A percentile compares a stretch with the other conserved stretches of the same genome.
Evolutionary conservation across 2,888 invertebrate species (phyloP).

Genomic region (Glyphotaelius pellucidus): DNA sequence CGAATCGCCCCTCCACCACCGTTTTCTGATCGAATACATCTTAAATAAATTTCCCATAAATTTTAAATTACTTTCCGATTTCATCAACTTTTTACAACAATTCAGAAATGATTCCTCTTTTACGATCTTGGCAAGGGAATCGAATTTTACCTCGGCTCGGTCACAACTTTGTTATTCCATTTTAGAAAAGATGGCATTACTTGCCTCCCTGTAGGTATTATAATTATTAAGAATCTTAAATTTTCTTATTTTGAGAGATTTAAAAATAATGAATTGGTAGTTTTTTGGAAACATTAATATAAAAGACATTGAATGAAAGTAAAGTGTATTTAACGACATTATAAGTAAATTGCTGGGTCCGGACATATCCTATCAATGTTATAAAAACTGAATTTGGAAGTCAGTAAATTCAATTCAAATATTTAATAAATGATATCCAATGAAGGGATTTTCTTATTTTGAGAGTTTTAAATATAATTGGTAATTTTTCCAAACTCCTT

Average conservation of each 20-base stretch:
- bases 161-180: neutral
- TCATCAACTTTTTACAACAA: constrained; percentile 35
- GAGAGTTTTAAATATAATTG: neutral
- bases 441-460: neutral
- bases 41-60: constrained; percentile 28
- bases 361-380: too few relatives aligned
- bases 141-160: constrained; percentile 1
- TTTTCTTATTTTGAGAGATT: too few relatives aligned
- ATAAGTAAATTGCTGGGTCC: too few relatives aligned
- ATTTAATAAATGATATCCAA: neutral
- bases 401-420: neutral
- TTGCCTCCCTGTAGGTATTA: too few relatives aligned
- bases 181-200: neutral
- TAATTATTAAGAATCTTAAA: too few relatives aligned
- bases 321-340: too few relatives aligned
- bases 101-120: constrained; percentile 11
- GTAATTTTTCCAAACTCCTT: neutral
- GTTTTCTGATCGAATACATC: constrained; percentile 25
- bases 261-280: too few relatives aligned
- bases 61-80: constrained; percentile 30
- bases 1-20: neutral
- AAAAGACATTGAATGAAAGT: too few relatives aligned
- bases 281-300: too few relatives aligned
- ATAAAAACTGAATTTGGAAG: too few relatives aligned
- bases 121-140: constrained; percentile 9